Conservation (phyloP, 2,888 invertebrate genomes). For the Alsophila aescularia region DNA sequence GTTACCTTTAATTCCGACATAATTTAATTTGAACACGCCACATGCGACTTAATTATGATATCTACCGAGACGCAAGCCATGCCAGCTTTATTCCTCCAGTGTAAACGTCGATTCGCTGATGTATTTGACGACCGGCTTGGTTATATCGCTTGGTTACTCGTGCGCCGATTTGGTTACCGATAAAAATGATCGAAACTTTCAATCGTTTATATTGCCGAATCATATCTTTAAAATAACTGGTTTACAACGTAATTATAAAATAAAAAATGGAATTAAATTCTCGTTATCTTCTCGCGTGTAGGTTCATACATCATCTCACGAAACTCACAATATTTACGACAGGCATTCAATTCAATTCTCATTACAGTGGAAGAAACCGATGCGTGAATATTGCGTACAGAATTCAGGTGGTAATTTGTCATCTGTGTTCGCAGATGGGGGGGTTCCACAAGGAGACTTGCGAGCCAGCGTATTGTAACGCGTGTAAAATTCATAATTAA, state of each 20-base stretch:
- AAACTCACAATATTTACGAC: constrained; percentile 27
- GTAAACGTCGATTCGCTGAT: constrained; percentile 9
- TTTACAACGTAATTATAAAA: constrained; percentile 17
- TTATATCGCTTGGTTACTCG: neutral
- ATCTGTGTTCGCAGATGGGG: constrained; percentile 48
- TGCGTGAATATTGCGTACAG: constrained; percentile 50
- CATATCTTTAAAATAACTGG: neutral
- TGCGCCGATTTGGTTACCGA: constrained; percentile 11
- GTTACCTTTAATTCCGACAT: constrained; percentile 75
- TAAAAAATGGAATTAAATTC: constrained; percentile 19
- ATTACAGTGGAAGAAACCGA: constrained; percentile 39
- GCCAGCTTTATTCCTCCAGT: constrained; percentile 19
- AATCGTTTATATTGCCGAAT: constrained; percentile 10
- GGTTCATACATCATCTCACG: constrained; percentile 19
- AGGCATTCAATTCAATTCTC: constrained; percentile 37
- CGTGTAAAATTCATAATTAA: constrained; percentile 65
- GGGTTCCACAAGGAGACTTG: constrained; percentile 1
- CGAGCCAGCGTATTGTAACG: constrained; percentile 30
- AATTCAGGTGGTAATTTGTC: constrained; percentile 61
- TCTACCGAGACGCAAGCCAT: constrained; percentile 50
- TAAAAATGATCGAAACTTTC: constrained; percentile 16
- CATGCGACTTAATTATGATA: constrained; percentile 73
- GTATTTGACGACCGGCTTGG: constrained; percentile 13
- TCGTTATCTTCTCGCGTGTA: constrained; percentile 5
- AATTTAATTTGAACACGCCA: constrained; percentile 77